Base-by-base conservation (phyloP, 2,888 invertebrate genomes). In the Scaptomyza caliginosa region DNA sequence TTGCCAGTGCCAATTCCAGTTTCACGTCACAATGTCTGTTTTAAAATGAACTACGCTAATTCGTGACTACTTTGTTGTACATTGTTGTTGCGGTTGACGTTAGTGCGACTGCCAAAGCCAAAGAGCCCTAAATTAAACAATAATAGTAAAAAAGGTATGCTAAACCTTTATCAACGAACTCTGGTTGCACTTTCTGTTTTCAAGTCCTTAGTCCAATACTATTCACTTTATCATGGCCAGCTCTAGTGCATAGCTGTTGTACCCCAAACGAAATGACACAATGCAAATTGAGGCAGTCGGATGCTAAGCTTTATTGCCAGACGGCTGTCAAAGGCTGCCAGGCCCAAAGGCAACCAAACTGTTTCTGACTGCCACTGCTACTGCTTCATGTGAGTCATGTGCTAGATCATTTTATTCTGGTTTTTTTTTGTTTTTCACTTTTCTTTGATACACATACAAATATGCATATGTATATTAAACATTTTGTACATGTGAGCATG, bases 61-160 rank as follows among this genome's bases (percentile, higher is more conserved):
- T 83, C 82, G 82, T 83, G 82, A 83, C 82, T 82, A 85, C 68
- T 85, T 82, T 79, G 74, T 82, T 68, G 74, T 67, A 70, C 51
- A 52, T 67, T 66, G 32, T 57, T 57, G 43, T 38, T 45, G 57
- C 40, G 34, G 16, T 34, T 34, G 34, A 13, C 52, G 26, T 42
- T 60, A 36, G 32, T 68, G 70, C 52, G 67, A 42, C 58, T 56
- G 64, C 28, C 67, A 67, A 36, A n/a, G 46, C 67, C 57, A 71
- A 19, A 17, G 13, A 67, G 64, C 67, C 78, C 72, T 67, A 66
- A 70, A 51, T 43, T 64, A 34, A 59, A 55, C 56, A 72, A 72
- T 60, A 74, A 67, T 36, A 39, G 34, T 34, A 42, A 21, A 34
- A 30, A 17, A 48, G 30, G 30, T 51, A 30, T 40, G 4, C 11